Conservation (phyloP, 2,113 vertebrate genomes). For the Rhinoptilus africanus region DNA sequence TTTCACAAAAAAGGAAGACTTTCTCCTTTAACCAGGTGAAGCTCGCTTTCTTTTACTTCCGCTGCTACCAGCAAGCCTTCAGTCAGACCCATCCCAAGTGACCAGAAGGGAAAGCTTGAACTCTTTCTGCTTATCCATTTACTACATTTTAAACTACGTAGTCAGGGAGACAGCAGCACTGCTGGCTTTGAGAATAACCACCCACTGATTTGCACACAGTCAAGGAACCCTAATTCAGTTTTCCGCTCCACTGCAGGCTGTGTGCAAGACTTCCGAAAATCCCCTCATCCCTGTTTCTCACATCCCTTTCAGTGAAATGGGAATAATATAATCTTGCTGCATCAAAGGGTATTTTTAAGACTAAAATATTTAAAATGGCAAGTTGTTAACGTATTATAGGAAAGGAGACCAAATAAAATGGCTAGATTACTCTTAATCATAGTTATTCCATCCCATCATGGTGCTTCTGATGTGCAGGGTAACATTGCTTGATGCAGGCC, state of each 20-base stretch:
- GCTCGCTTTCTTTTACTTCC: neutral
- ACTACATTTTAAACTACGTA: neutral
- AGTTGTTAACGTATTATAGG: neutral
- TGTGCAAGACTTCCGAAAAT: neutral
- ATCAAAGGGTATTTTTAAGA: neutral
- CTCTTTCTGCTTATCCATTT: neutral
- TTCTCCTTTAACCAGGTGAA: neutral
- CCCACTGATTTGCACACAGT: neutral
- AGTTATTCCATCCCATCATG: fast-evolving
- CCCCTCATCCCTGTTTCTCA: neutral
- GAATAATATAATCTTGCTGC: neutral
- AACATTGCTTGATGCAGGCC: neutral
- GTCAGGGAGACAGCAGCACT: neutral
- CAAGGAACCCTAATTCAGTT: neutral
- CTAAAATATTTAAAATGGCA: neutral
- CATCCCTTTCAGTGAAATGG: neutral
- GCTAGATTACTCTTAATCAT: neutral
- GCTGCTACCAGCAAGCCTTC: neutral
- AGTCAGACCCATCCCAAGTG: neutral
- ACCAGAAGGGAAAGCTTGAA: neutral
- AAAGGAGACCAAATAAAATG: neutral
- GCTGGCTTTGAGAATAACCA: neutral
- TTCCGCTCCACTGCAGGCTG: neutral
- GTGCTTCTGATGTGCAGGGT: neutral
- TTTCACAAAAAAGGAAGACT: neutral